Evolutionary conservation across 2,888 invertebrate species (phyloP).

Genomic region (Lumbricus terrestris): DNA sequence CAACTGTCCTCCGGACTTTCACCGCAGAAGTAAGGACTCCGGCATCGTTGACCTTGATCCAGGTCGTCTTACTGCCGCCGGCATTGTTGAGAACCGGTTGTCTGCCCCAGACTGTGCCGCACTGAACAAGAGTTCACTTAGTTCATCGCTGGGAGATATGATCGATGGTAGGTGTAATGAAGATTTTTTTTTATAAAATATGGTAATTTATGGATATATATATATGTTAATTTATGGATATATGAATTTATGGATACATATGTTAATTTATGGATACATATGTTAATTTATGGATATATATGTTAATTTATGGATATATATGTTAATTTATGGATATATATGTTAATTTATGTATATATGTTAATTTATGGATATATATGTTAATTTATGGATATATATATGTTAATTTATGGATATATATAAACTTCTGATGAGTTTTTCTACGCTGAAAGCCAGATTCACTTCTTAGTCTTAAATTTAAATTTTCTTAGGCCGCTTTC

Average conservation of each 20-base stretch:
- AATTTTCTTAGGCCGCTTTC: no score
- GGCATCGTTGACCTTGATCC: slow-evolving; percentile 71
- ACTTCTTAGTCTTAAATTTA: no score
- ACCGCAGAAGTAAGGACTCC: slow-evolving; percentile 81
- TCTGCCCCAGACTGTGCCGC: not conserved
- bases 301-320: not conserved
- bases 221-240: no score
- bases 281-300: not conserved
- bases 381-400: not conserved
- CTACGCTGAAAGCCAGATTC: no score
- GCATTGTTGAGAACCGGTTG: not conserved
- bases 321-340: not conserved
- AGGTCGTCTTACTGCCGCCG: slow-evolving; percentile 39
- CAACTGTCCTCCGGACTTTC: slow-evolving; percentile 53
- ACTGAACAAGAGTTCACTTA: not conserved
- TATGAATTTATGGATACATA: no score
- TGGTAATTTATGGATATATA: not conserved
- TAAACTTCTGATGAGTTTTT: not conserved
- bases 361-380: not conserved
- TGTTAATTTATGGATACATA: not conserved
- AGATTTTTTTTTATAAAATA: slow-evolving; percentile 6
- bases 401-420: not conserved
- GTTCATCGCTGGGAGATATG: not conserved
- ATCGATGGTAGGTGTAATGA: not conserved
- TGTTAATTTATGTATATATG: not conserved